phyloP scores from a whole-genome alignment of 2,888 invertebrate species.

The Heteromyza rotundicornis region DNA sequence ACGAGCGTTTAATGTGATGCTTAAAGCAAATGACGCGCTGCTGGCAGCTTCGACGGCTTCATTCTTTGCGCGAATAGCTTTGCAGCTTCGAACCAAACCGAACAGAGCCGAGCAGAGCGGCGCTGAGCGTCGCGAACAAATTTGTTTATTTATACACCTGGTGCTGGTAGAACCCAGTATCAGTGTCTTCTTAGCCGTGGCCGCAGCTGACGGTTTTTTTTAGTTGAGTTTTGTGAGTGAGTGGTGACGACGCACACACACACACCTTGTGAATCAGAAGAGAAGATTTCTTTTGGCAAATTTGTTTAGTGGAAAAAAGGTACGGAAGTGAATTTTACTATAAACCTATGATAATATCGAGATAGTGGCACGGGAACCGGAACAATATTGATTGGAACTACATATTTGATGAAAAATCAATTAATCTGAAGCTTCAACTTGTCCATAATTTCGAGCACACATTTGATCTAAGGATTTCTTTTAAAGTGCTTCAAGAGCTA shows the following conservation, averaged over 20 bases:
- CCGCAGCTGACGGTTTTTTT: constrained; percentile 39
- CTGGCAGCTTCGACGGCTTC: constrained; percentile 22
- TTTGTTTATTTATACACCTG: constrained; percentile 57
- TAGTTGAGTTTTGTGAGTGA: constrained; percentile 21
- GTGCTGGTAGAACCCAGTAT: constrained; percentile 49
- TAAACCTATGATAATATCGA: too few species aligned
- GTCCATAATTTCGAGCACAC: too few species aligned
- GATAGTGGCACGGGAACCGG: too few species aligned
- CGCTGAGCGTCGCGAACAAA: constrained; percentile 12
- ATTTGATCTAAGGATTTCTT: too few species aligned
- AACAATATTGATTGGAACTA: too few species aligned
- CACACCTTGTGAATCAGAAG: too few species aligned
- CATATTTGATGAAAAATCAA: too few species aligned
- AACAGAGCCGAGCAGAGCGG: neutral
- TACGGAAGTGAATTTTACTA: constrained; percentile 43
- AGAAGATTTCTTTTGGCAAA: neutral
- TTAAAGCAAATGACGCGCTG: constrained; percentile 14
- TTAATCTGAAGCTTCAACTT: too few species aligned
- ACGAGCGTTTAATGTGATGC: neutral
- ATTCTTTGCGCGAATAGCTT: constrained; percentile 17
- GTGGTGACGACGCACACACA: constrained; percentile 11
- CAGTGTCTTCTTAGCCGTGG: constrained; percentile 57
- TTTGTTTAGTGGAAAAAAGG: constrained; percentile 32
- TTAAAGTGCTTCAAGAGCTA: too few species aligned
- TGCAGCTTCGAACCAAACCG: constrained; percentile 2